A percentile compares a stretch with the other conserved stretches of the same genome.
Conservation (phyloP, 1,140 invertebrate genomes). For the Battus philenor region DNA sequence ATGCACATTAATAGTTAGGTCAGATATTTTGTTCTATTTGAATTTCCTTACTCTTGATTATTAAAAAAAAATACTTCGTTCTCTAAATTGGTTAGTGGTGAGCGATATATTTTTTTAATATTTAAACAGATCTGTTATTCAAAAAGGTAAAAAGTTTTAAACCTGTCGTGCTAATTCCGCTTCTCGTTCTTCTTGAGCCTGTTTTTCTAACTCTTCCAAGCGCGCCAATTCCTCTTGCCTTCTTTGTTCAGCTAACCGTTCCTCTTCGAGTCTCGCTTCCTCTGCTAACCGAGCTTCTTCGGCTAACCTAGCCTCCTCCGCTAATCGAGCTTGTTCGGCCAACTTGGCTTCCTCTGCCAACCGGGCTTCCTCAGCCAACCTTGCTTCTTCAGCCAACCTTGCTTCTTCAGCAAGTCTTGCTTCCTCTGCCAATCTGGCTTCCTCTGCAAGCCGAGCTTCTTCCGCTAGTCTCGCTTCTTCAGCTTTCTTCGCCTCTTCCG, state of each 20-base stretch:
- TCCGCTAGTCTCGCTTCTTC: constrained; percentile 75
- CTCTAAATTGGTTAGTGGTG: no score
- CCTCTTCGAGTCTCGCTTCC: constrained; percentile 69
- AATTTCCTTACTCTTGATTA: no score
- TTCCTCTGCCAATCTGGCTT: constrained; percentile 75
- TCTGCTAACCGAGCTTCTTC: constrained; percentile 72
- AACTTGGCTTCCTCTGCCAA: constrained; percentile 61
- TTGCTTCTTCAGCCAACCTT: constrained; percentile 74
- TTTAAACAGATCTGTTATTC: no score
- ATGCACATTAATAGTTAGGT: no score
- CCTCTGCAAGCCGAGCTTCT: constrained; percentile 71
- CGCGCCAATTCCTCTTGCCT: constrained; percentile 75
- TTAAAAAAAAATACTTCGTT: no score
- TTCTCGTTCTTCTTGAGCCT: constrained; percentile 78
- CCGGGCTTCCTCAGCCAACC: constrained; percentile 75
- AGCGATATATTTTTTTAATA: no score
- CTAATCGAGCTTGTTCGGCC: constrained; percentile 70
- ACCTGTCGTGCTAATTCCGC: constrained; percentile 78
- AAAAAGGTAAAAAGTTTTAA: no score
- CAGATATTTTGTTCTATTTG: no score
- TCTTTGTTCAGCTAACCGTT: constrained; percentile 77
- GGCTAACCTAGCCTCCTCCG: constrained; percentile 64
- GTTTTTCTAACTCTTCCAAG: constrained; percentile 73
- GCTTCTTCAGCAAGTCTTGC: constrained; percentile 72
- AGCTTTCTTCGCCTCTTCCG: constrained; percentile 74